A percentile compares a stretch with the other conserved stretches of the same genome.
These are phyloP conservation scores for Neopipo cinnamomea DNA, from an alignment of 2,113 vertebrate genomes.

Conservation along the genomic window DNA sequence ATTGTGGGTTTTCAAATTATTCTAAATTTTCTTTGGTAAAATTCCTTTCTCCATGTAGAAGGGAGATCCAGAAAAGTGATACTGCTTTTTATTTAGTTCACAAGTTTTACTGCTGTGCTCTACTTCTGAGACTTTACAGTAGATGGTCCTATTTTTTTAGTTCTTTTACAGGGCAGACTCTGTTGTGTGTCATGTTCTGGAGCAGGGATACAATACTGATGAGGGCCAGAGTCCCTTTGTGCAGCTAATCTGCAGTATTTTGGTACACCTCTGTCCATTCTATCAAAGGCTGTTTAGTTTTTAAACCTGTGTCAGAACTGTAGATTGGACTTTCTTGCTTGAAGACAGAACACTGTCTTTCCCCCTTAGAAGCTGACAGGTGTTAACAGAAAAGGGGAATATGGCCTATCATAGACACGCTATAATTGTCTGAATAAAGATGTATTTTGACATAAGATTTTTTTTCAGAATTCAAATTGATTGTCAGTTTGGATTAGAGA, in stretches of 20 bases:
- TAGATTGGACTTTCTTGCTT: background rate
- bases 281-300: background rate
- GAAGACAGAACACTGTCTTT: background rate
- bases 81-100: background rate
- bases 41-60: background rate
- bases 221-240: background rate
- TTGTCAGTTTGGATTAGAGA: constrained; percentile 42
- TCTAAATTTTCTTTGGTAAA: background rate
- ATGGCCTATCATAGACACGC: background rate
- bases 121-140: background rate
- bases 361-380: background rate
- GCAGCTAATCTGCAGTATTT: background rate
- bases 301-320: background rate
- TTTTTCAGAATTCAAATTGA: background rate
- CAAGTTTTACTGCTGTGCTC: background rate
- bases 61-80: background rate
- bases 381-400: background rate
- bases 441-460: background rate
- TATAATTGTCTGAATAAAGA: background rate
- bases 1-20: background rate
- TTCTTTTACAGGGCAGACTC: background rate
- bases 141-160: background rate
- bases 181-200: background rate
- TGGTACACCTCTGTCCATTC: background rate
- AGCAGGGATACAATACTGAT: background rate